Evolutionary conservation across 2,113 vertebrate species (phyloP), one percentile per base, ranked within the genome.

Genomic region (Burhinus bistriatus): DNA sequence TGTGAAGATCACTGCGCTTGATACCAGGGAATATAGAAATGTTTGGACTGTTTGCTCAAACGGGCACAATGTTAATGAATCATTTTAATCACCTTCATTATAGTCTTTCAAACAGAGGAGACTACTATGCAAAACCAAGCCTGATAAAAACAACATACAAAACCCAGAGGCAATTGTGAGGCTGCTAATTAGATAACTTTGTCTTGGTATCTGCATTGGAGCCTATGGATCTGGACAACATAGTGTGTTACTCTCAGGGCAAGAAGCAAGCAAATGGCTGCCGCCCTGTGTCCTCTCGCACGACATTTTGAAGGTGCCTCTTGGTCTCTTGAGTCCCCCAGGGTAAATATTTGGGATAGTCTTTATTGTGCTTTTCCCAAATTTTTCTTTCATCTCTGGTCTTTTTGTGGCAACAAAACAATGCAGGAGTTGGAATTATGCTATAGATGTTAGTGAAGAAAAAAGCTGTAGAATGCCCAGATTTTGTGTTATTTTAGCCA

Each of bases 121-220:
- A 84, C 65, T 73, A 78, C 86, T 55, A 22, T n/a, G 71, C 70
- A 84, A 97, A 81, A 61, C 55, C 54, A 90, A 77, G 15, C 19
- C 54, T 82, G 79, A 90, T 40, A 75, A 83, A 95, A 85, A 34
- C 62, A 87, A 47, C 64, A 36, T 32, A 40, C 23, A 71, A 92
- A 95, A 55, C 78, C 87, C 80, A 87, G 61, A 81, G 72, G 93
- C 95, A 93, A 62, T 87, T 86, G 65, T 72, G 61, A 92, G 79
- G 79, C 89, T 96, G 62, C 77, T 97, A 95, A 97, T 97, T 96
- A 96, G 93, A 88, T 87, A 95, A 90, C 80, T 87, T 88, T 49
- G 51, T 87, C 81, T 88, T 92, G 62, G 85, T 96, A 94, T 97
- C 95, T 97, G 66, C 77, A 76, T 96, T 94, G 94, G 66, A 95